A percentile compares a stretch with the other conserved stretches of the same genome.
These are phyloP conservation scores for Phymatocera aterrima DNA, from an alignment of 2,888 invertebrate species.

Conservation along the genomic window DNA sequence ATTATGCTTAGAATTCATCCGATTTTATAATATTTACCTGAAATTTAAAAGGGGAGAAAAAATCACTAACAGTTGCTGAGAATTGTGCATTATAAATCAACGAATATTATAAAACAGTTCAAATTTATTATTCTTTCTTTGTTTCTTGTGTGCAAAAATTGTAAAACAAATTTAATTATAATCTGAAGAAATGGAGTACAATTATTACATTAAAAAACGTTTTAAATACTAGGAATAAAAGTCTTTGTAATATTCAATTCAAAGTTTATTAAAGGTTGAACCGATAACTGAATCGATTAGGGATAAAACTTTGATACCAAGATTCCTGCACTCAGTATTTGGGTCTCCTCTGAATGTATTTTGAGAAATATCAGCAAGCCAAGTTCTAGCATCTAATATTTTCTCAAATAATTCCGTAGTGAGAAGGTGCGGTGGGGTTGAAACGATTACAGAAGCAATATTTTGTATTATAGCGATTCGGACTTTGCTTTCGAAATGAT, in stretches of 20 bases:
- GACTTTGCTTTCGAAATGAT: constrained; percentile 82
- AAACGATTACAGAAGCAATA: constrained; percentile 81
- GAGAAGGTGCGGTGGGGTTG: constrained; percentile 79
- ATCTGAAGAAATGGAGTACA: background rate
- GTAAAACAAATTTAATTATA: background rate
- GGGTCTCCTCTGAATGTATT: constrained; percentile 80
- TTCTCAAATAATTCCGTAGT: constrained; percentile 79
- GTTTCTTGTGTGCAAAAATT: background rate
- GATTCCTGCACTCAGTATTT: constrained; percentile 80
- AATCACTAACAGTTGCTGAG: background rate
- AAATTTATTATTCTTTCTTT: background rate
- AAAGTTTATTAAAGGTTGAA: constrained; percentile 58
- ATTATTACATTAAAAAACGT: background rate
- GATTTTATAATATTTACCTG: background rate
- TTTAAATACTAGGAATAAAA: background rate
- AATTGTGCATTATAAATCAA: background rate
- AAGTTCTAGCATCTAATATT: constrained; percentile 81
- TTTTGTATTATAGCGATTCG: constrained; percentile 82
- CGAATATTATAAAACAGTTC: background rate
- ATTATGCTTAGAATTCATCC: background rate
- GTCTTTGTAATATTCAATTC: constrained; percentile 53
- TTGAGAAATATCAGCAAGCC: constrained; percentile 80
- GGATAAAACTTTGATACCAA: constrained; percentile 80
- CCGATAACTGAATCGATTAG: constrained; percentile 75
- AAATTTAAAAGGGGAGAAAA: background rate